Percentiles rank a stretch among this genome's conserved stretches.
phyloP scores from a whole-genome alignment of 2,113 vertebrate species.

The Grammatotria lemairii region DNA sequence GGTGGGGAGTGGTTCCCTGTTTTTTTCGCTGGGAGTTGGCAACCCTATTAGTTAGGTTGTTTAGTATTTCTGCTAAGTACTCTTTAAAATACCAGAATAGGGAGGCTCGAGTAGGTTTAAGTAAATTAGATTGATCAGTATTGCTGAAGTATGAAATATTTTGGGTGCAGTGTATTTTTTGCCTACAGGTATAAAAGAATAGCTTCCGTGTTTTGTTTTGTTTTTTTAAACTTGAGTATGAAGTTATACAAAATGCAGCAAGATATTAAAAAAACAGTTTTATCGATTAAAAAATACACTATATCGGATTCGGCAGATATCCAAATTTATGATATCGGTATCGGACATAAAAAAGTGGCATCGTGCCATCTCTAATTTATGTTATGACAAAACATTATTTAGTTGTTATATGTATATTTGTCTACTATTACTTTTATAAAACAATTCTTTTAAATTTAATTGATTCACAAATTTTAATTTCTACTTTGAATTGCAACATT shows the following conservation, averaged over 20 bases:
- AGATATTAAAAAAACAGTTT: not conserved
- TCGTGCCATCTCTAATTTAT: too few relatives aligned
- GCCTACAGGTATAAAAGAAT: too few relatives aligned
- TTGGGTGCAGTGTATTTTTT: too few relatives aligned
- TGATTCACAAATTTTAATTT: not conserved
- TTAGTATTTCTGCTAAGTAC: not conserved
- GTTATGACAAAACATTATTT: not conserved
- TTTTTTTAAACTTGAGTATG: not conserved
- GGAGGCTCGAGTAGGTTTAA: too few relatives aligned
- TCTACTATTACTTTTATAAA: too few relatives aligned
- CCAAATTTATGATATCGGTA: not conserved
- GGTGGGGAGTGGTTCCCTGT: too few relatives aligned
- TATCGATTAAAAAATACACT: not conserved
- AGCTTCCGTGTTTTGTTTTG: not conserved
- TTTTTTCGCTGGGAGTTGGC: not conserved
- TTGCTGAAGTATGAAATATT: too few relatives aligned
- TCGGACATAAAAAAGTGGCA: not conserved
- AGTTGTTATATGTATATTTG: not conserved
- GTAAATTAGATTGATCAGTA: too few relatives aligned
- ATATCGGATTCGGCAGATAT: not conserved
- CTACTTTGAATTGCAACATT: not conserved
- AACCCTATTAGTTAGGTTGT: too few relatives aligned
- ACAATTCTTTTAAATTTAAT: not conserved
- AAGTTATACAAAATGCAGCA: not conserved
- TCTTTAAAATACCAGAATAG: not conserved